phyloP scores from a whole-genome alignment of 2,888 invertebrate species.

The Panopea generosa region DNA sequence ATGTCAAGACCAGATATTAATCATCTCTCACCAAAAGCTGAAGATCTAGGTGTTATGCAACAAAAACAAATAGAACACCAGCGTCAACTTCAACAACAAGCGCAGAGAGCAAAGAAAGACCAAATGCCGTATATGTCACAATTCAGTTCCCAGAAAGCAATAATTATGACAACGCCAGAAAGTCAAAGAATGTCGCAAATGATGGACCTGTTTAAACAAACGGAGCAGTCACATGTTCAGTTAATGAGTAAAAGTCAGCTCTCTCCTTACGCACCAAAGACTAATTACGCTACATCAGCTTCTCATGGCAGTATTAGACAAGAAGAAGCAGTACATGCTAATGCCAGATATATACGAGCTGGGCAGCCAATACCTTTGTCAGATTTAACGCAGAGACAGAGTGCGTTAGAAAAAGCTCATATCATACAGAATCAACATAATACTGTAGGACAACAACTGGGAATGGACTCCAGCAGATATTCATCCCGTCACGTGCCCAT shows the following conservation, averaged over 20 bases:
- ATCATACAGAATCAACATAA: constrained; percentile 13
- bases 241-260: constrained; percentile 8
- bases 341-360: constrained; percentile 18
- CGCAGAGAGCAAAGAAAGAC: constrained; percentile 1
- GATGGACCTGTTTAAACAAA: too few species aligned
- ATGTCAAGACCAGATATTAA: neutral
- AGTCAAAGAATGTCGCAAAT: constrained; percentile 7
- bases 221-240: neutral
- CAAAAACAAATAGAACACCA: constrained; percentile 40
- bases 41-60: constrained; percentile 31
- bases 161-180: constrained; percentile 1
- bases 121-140: neutral
- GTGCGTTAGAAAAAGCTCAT: constrained; percentile 25
- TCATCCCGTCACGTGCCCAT: too few species aligned
- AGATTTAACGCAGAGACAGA: constrained; percentile 27
- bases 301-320: constrained; percentile 12
- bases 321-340: neutral
- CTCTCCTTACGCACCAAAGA: neutral
- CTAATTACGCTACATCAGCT: neutral
- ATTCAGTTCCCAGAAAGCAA: constrained; percentile 4
- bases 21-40: neutral
- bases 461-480: neutral
- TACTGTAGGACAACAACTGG: neutral
- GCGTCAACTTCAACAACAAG: constrained; percentile 36
- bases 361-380: constrained; percentile 44